Percentiles rank a stretch among this genome's conserved stretches.
Conservation (phyloP, 2,888 invertebrate genomes). For the Trachelus iudaicus region DNA sequence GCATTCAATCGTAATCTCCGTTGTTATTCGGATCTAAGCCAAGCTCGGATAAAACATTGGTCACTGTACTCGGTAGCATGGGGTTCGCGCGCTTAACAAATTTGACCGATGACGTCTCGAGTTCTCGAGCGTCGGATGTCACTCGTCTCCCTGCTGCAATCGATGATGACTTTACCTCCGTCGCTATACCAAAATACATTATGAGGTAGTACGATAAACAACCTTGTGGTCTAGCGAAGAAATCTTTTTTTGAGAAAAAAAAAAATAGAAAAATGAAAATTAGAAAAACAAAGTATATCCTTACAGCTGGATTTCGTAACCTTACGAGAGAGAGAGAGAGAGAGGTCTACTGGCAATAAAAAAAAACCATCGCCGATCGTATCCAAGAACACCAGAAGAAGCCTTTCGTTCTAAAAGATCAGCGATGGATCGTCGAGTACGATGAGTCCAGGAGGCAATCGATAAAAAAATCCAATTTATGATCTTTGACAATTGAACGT, state of each 20-base stretch:
- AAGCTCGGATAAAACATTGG: background rate
- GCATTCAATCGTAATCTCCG: background rate
- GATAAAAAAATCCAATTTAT: background rate
- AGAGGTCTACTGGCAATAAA: background rate
- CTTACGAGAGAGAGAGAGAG: background rate
- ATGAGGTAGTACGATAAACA: background rate
- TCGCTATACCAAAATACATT: background rate
- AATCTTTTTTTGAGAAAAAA: background rate
- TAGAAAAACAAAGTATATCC: background rate
- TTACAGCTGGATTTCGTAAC: background rate
- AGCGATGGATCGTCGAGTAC: background rate
- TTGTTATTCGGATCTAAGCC: background rate
- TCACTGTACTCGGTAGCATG: background rate
- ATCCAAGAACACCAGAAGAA: background rate
- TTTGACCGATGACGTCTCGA: background rate
- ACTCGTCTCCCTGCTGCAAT: background rate
- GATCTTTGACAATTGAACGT: background rate
- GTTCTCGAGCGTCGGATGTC: background rate
- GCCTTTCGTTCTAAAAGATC: background rate
- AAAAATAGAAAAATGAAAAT: background rate
- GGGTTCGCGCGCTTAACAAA: background rate
- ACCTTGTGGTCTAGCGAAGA: background rate
- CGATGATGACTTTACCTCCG: background rate
- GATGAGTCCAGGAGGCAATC: background rate
- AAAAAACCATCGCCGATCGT: background rate